A percentile compares a stretch with the other conserved stretches of the same genome.
phyloP scores from a whole-genome alignment of 2,113 vertebrate genomes.

The Cavia porcellus region DNA sequence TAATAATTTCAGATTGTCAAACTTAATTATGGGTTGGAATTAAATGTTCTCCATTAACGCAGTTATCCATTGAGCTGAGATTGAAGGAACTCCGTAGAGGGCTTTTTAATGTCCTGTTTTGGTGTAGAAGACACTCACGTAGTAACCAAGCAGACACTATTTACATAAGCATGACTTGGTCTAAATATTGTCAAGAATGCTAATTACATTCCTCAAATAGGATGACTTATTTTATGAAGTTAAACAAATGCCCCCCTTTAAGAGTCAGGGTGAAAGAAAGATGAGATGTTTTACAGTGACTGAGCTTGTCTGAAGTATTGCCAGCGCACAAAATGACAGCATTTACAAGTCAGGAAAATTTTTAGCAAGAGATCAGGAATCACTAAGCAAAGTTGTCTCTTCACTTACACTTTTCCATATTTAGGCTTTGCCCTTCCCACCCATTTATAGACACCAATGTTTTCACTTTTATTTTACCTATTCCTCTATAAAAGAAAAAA shows the following conservation, averaged over 20 bases:
- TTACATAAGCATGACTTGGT: constrained; percentile 71
- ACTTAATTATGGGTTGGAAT: constrained; percentile 84
- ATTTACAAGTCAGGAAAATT: not conserved
- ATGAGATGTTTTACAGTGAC: not conserved
- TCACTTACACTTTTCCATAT: not conserved
- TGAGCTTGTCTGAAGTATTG: not conserved
- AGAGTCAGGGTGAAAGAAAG: not conserved
- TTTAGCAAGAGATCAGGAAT: not conserved
- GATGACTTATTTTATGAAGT: constrained; percentile 70
- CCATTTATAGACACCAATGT: not conserved
- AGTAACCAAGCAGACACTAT: constrained; percentile 72
- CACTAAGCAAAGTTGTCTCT: not conserved
- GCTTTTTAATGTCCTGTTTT: constrained; percentile 82
- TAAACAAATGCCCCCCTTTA: constrained; percentile 11
- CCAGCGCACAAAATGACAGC: not conserved
- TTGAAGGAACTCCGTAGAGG: constrained; percentile 75
- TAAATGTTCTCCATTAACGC: constrained; percentile 82
- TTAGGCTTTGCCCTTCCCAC: not conserved
- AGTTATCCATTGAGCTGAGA: constrained; percentile 78
- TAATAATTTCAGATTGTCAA: constrained; percentile 83
- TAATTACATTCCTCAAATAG: constrained; percentile 72
- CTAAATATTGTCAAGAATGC: constrained; percentile 81
- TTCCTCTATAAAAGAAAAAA: constrained; percentile 44
- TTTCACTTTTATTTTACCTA: not conserved
- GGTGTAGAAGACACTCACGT: constrained; percentile 73